Base-by-base conservation (phyloP, 2,797 vertebrate species). In the Orestias chungarensis region DNA sequence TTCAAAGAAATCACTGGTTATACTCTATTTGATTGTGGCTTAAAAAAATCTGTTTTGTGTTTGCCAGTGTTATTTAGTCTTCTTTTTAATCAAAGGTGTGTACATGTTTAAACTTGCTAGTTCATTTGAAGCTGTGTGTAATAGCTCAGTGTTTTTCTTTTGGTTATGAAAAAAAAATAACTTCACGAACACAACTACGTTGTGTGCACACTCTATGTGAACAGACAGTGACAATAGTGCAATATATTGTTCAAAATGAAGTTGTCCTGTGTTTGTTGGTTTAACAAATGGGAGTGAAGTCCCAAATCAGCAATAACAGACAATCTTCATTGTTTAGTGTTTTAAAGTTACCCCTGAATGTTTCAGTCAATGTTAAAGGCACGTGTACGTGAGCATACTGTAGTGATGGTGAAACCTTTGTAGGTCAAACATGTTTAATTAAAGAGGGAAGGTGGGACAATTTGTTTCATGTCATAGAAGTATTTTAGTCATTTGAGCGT, bases 171-270 rank as follows among this genome's bases (percentile, higher is more conserved):
- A 38, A 55, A 77, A 70, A 17, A 57, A 70, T 85, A 79, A 85
- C 75, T 90, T 85, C 68, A 87, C 74, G 86, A 82, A 87, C 86
- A 87, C 88, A 89, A 87, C 74, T 18, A 67, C 68, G 89, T 90
- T 94, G 92, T 90, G 89, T 81, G 81, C 82, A 91, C 87, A 87
- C 80, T 84, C 76, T 81, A 87, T 85, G 91, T 92, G 88, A 94
- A 84, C 93, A 94, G 92, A 95, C 93, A 93, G 93, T 93, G 93
- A 94, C 93, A 91, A 93, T 86, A 90, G 93, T 95, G 93, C 93
- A 95, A 95, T 95, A 94, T 92, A 87, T 90, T 85, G 88, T 92
- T 91, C 38, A 29, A 85, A 82, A 89, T 92, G 91, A 94, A 91
- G 93, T 91, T 93, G 91, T 93, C 84, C 83, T 85, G 93, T 93